Conservation (phyloP, 1,140 invertebrate genomes). For the Drosophila pachea region DNA sequence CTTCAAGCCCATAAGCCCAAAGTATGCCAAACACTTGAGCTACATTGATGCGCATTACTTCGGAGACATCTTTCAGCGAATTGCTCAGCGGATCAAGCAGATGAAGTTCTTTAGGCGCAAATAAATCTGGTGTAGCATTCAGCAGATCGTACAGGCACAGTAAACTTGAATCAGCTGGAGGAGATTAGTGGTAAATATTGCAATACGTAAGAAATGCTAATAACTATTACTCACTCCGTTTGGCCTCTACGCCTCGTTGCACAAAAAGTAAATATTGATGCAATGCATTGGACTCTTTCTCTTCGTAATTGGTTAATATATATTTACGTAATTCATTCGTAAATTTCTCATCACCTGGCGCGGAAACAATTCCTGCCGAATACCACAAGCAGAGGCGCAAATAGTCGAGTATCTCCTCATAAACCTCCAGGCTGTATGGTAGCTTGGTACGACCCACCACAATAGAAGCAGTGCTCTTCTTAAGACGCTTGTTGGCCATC, state of each 20-base stretch:
- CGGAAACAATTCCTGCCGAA: conserved; percentile 75
- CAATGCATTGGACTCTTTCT: conserved; percentile 66
- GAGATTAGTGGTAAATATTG: neutral
- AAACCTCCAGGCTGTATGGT: conserved; percentile 84
- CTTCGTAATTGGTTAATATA: conserved; percentile 59
- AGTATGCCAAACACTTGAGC: conserved; percentile 74
- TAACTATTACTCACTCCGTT: conserved; percentile 57
- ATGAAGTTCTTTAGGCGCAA: conserved; percentile 67
- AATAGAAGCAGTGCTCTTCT: conserved; percentile 79
- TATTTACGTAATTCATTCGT: conserved; percentile 60
- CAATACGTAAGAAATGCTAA: too few relatives aligned
- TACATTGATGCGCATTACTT: conserved; percentile 69
- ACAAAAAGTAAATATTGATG: conserved; percentile 77
- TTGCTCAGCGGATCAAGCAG: conserved; percentile 65
- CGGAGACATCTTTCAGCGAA: conserved; percentile 75
- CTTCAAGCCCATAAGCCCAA: conserved; percentile 64
- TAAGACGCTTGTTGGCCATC: conserved; percentile 76
- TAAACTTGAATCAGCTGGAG: conserved; percentile 66
- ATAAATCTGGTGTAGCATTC: conserved; percentile 67
- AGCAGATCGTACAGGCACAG: conserved; percentile 74
- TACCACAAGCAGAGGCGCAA: conserved; percentile 85
- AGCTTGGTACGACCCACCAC: conserved; percentile 83
- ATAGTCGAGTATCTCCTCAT: conserved; percentile 87
- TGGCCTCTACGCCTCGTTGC: conserved; percentile 71
- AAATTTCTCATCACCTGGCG: conserved; percentile 76